Evolutionary conservation across 64 coral and sea anemone genomes (phyloP).

Genomic region (Dendrophyllia cribrosa): DNA sequence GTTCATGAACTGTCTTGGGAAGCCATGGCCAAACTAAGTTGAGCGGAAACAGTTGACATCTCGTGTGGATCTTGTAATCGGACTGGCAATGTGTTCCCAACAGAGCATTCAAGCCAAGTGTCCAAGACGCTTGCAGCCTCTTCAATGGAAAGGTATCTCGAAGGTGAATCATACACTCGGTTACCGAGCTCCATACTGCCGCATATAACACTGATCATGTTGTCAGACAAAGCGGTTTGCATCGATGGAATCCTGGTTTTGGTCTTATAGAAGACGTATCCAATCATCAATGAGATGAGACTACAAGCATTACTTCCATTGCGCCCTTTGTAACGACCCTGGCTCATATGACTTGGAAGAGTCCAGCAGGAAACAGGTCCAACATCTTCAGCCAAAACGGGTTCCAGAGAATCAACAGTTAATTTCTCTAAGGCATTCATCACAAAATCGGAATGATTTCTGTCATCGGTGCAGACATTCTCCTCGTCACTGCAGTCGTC

Average conservation of each 20-base stretch:
- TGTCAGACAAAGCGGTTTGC: no score
- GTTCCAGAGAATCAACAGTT: background rate
- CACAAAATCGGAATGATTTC: background rate
- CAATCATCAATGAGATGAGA: constrained; percentile 43
- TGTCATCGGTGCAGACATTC: background rate
- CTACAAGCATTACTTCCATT: constrained; percentile 84
- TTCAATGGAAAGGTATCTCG: no score
- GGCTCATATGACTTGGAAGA: constrained; percentile 30
- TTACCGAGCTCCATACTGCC: no score
- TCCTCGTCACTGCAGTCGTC: background rate
- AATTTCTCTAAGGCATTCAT: background rate
- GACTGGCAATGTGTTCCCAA: no score
- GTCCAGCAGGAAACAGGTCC: constrained; percentile 19
- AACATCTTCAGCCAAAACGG: constrained; percentile 7
- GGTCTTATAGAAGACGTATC: background rate
- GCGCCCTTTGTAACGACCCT: constrained; percentile 60
- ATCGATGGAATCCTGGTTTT: background rate
- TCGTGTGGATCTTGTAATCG: no score
- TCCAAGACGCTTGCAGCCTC: no score
- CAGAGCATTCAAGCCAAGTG: no score
- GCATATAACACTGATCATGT: no score
- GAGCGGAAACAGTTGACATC: no score
- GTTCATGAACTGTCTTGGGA: no score
- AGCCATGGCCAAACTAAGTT: no score
- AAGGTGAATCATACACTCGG: no score